Evolutionary conservation across 2,113 vertebrate species (phyloP), one percentile per base, ranked within the genome.

Genomic region (Sorex araneus): DNA sequence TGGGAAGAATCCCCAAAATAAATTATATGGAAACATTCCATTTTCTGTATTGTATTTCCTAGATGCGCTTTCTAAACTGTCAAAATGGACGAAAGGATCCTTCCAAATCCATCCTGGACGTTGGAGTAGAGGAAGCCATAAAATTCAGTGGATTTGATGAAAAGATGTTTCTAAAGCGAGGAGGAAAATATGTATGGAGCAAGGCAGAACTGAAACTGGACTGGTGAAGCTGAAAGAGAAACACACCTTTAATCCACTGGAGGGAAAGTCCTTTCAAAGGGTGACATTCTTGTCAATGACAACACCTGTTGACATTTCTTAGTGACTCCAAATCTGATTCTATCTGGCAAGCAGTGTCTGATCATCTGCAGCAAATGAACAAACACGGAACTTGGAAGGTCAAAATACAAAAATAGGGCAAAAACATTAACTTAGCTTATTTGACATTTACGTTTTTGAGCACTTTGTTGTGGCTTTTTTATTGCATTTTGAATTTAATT

Each of bases 11-110:
- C 8, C 2, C 0, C 36, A 84, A 84, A 32, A 13, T 30, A 21
- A 7, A 8, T 2, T 11, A 2, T 0, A 3, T 0, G 3, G 30
- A 64, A 40, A n/a, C 3, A 8, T 6, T 1, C 3, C 12, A 1
- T 9, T 12, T 45, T 90, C 80, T 82, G 11, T 30, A 80, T 27
- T 16, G 28, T 5, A 10, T 84, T 7, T 95, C 95, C 45, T 95
- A 99, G 99, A 99, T 99, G 99, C 98, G 99, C 66, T 99, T 99
- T 96, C 97, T 99, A 78, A 99, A 99, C 97, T 99, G 99, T 34
- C 97, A 82, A 87, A 97, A 97, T 12, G 99, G 99, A 8, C 97
- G 98, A 28, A 99, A 99, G 94, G 99, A 99, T 66, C 99, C 99
- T 45, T 99, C 99, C 45, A 99, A 96, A 93, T 99, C 99, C 63